Conservation (phyloP, 1,140 invertebrate species). For the Trichonephila clavipes region DNA sequence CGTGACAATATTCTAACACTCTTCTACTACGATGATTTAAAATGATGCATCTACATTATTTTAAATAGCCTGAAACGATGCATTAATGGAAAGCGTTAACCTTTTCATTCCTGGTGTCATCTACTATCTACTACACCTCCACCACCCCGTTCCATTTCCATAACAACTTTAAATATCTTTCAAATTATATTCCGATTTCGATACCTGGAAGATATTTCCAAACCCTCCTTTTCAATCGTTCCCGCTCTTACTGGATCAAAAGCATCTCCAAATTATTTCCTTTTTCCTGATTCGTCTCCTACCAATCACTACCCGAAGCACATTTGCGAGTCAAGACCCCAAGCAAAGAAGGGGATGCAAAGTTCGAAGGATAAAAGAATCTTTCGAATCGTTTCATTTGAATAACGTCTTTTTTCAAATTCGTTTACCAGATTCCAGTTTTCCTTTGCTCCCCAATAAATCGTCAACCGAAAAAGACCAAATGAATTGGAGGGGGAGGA, state of each 20-base stretch:
- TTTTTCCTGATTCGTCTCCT: slow-evolving; percentile 8
- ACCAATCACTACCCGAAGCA: not conserved
- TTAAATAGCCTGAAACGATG: slow-evolving; percentile 13
- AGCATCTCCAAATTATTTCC: slow-evolving; percentile 26
- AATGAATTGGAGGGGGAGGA: no score
- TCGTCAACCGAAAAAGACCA: slow-evolving; percentile 8
- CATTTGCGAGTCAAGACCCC: slow-evolving; percentile 25
- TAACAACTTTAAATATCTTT: slow-evolving; percentile 20
- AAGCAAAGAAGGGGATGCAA: no score
- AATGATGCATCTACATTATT: not conserved
- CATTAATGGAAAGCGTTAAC: slow-evolving; percentile 11
- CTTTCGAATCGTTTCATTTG: slow-evolving; percentile 51
- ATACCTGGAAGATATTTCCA: not conserved
- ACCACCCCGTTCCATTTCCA: not conserved
- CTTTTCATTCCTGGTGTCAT: slow-evolving; percentile 15
- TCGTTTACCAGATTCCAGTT: slow-evolving; percentile 30
- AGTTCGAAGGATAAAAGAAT: not conserved
- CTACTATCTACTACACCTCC: not conserved
- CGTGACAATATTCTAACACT: no score
- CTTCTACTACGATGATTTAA: not conserved
- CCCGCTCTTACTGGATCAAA: slow-evolving; percentile 40
- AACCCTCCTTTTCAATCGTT: no score
- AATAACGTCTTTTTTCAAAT: slow-evolving; percentile 56
- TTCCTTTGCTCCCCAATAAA: slow-evolving; percentile 39
- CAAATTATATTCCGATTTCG: slow-evolving; percentile 23